Conservation (phyloP, 1,140 invertebrate species). For the Melanaphis sacchari region DNA sequence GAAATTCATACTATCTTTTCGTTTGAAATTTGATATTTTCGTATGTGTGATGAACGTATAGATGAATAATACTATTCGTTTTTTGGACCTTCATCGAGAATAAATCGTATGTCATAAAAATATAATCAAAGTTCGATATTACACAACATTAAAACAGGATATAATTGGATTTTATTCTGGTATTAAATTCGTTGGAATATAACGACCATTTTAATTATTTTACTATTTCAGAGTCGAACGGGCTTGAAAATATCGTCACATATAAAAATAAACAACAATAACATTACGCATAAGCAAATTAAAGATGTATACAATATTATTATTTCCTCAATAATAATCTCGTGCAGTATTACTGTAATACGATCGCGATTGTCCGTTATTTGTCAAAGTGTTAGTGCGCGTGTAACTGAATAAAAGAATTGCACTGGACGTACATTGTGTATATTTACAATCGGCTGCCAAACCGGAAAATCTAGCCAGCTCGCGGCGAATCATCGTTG, state of each 20-base stretch:
- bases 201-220: neutral
- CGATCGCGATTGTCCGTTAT: neutral
- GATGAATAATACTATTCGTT: neutral
- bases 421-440: too few species aligned
- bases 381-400: too few species aligned
- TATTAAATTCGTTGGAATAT: neutral
- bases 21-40: neutral
- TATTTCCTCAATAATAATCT: too few species aligned
- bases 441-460: too few species aligned
- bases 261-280: neutral
- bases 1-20: neutral
- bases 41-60: neutral
- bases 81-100: neutral
- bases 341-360: too few species aligned
- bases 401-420: neutral
- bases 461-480: too few species aligned
- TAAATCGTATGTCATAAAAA: neutral
- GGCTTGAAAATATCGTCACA: neutral
- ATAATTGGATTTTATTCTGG: neutral
- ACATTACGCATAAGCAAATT: neutral
- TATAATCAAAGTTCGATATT: neutral
- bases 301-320: too few species aligned
- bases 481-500: too few species aligned
- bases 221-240: neutral
- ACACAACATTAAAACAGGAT: neutral